These are phyloP conservation scores for Lithobates sylvaticus DNA, from an alignment of 2,797 vertebrate species.

Conservation along the genomic window DNA sequence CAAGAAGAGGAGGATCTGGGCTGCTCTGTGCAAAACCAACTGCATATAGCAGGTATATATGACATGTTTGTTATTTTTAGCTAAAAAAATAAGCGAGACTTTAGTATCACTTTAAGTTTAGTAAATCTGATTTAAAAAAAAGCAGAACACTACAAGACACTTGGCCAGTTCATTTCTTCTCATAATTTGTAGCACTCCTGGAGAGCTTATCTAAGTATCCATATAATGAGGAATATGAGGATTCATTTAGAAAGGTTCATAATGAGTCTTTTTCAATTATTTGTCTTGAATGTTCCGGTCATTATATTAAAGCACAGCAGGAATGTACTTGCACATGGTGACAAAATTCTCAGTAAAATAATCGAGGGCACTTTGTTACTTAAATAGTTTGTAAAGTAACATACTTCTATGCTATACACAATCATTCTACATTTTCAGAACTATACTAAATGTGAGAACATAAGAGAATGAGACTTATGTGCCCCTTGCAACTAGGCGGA, in stretches of 20 bases:
- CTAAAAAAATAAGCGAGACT: too few relatives aligned
- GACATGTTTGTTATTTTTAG: too few relatives aligned
- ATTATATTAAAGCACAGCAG: conserved; percentile 32
- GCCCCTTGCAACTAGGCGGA: too few relatives aligned
- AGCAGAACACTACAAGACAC: conserved; percentile 2
- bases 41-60: too few relatives aligned
- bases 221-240: conserved; percentile 43
- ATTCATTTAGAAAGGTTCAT: conserved; percentile 26
- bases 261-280: conserved; percentile 44
- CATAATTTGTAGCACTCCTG: conserved; percentile 41
- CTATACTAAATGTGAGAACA: too few relatives aligned
- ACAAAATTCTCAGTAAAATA: conserved; percentile 6
- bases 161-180: conserved; percentile 51
- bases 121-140: neutral
- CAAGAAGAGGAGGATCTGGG: too few relatives aligned
- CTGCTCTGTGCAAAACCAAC: too few relatives aligned
- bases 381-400: neutral
- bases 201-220: conserved; percentile 49
- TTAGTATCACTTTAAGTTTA: neutral
- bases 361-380: neutral
- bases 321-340: conserved; percentile 30
- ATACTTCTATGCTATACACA: neutral
- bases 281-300: conserved; percentile 29
- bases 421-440: neutral
- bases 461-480: too few relatives aligned